A percentile compares a stretch with the other conserved stretches of the same genome.
Conservation (phyloP, 2,888 invertebrate species). For the Alsophila aescularia region DNA sequence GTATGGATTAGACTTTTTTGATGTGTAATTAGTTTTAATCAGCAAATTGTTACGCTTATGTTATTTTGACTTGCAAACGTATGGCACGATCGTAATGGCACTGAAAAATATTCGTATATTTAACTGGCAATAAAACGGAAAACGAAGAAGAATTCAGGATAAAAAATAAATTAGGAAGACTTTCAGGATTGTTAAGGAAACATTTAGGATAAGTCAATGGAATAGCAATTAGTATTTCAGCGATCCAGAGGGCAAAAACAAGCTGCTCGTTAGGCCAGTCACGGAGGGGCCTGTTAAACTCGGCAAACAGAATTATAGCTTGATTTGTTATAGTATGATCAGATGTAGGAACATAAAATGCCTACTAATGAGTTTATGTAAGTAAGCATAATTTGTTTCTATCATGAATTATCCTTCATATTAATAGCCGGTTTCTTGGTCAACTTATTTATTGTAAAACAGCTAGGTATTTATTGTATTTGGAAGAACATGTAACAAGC, state of each 20-base stretch:
- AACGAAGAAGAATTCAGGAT: not conserved
- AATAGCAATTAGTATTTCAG: slow-evolving; percentile 12
- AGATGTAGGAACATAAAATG: not conserved
- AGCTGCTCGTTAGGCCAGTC: slow-evolving; percentile 20
- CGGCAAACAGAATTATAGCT: slow-evolving; percentile 19
- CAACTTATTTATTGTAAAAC: no score
- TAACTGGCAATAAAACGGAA: not conserved
- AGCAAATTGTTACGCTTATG: no score
- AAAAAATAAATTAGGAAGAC: not conserved
- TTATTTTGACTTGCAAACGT: no score
- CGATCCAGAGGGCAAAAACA: slow-evolving; percentile 9
- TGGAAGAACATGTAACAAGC: no score
- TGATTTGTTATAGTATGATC: slow-evolving; percentile 20
- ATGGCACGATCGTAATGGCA: no score
- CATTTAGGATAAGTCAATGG: slow-evolving; percentile 3
- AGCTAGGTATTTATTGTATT: no score
- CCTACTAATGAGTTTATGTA: slow-evolving; percentile 11
- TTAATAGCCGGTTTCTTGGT: no score
- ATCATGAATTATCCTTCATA: no score
- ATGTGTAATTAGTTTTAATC: no score
- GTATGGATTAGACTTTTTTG: no score
- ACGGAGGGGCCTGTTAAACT: slow-evolving; percentile 17
- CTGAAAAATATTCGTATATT: no score
- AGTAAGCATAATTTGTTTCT: no score
- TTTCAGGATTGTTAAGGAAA: not conserved